Percentiles rank a stretch among this genome's conserved stretches.
Evolutionary conservation across 2,888 invertebrate genomes (phyloP).

Genomic region (Deilephila porcellus): DNA sequence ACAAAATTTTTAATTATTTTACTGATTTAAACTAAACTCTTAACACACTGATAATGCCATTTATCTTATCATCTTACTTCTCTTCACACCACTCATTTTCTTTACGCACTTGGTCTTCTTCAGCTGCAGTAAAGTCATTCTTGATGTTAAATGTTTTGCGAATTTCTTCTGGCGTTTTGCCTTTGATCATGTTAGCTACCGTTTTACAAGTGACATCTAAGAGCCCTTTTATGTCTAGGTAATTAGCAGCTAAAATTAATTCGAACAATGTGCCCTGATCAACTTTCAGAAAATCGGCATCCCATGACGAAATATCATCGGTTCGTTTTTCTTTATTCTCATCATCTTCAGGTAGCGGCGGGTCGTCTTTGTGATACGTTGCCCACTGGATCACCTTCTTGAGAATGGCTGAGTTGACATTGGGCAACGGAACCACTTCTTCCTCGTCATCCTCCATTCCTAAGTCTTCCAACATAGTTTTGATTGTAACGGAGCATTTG

Average conservation of each 20-base stretch:
- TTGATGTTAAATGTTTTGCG: constrained; percentile 98
- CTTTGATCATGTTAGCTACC: constrained; percentile 99
- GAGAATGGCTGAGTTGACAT: constrained; percentile 98
- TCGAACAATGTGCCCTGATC: constrained; percentile 98
- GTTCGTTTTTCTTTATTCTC: constrained; percentile 99
- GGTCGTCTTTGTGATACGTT: constrained; percentile 97
- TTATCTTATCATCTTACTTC: constrained; percentile 80
- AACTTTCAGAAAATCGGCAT: constrained; percentile 99
- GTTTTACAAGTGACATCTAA: constrained; percentile 99
- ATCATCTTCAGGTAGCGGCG: constrained; percentile 97
- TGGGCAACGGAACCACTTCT: constrained; percentile 97
- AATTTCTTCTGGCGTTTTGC: constrained; percentile 98
- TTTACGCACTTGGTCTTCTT: constrained; percentile 99
- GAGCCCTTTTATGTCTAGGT: constrained; percentile 97
- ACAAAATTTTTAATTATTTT: constrained; percentile 15
- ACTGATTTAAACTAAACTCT: constrained; percentile 5
- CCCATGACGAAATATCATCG: constrained; percentile 99
- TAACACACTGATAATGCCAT: constrained; percentile 14
- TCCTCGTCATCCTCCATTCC: constrained; percentile 97
- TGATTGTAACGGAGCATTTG: constrained; percentile 98
- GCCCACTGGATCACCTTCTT: constrained; percentile 98
- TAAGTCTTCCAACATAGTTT: constrained; percentile 98
- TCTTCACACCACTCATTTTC: constrained; percentile 98
- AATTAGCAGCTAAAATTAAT: constrained; percentile 98
- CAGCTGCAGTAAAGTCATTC: constrained; percentile 97